Base-by-base conservation (phyloP, 1,140 invertebrate species). In the Heliconius hewitsoni region DNA sequence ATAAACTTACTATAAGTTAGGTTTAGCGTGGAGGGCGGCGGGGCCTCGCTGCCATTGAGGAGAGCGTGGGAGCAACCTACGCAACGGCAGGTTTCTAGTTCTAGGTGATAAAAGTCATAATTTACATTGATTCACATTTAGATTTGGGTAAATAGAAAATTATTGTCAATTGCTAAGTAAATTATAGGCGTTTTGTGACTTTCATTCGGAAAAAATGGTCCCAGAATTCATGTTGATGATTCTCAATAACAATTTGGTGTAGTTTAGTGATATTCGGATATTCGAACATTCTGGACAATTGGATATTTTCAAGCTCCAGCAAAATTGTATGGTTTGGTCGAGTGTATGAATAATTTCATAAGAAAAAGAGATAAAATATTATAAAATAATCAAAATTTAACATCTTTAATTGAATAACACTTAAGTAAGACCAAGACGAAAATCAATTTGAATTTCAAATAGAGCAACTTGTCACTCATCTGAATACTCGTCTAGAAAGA, bases 21-120 rank as follows among this genome's bases (percentile, higher is more conserved):
- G 71, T 70, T 42, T 75, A 73, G 74, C 71, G 42, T 27, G 66
- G 74, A 76, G 55, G 55, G 73, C 30, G 77, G 71, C 34, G 57
- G 60, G 74, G 70, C 52, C 8, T n/a, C 55, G 60, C 71, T 66
- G 55, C 72, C 80, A 81, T 81, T 78, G 80, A 81, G 80, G 46
- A 79, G 52, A 70, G 77, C 77, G 81, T 82, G 77, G 81, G 81
- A 13, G 77, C 50, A 73, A 60, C 74, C 78, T 74, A 74, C 30
- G 55, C 55, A 70, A 37, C 46, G 37, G 60, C 74, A 50, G 74
- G 74, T 76, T 76, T 42, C 74, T 70, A 66, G 74, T 34, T 5
- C 55, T 42, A 37, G n/a, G 39, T 76, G 74, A 76, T 76, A 76
- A 71, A 66, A 66, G 39, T 70, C 30, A 50, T 39, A 75, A 76